These are phyloP conservation scores for Pseudorasbora parva DNA, from an alignment of 2,113 vertebrate genomes.

Conservation along the genomic window DNA sequence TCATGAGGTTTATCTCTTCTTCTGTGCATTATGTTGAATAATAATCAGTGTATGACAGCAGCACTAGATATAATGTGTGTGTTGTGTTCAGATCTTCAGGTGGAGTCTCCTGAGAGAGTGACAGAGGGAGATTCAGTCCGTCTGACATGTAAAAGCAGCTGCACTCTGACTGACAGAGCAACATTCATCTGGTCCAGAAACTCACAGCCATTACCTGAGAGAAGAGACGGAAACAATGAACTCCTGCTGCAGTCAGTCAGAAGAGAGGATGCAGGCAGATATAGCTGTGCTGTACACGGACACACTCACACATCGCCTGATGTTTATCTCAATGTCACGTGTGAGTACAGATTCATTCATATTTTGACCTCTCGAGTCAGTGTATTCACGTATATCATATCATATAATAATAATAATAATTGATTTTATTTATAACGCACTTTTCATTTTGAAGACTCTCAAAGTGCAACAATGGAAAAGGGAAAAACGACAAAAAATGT, in stretches of 20 bases:
- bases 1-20: not conserved
- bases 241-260: constrained; percentile 21
- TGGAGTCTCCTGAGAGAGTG: not conserved
- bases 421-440: too few species aligned
- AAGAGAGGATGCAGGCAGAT: constrained; percentile 33
- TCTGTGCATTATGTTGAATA: not conserved
- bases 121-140: not conserved
- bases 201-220: constrained; percentile 3
- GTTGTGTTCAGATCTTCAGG: too few species aligned
- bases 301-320: not conserved
- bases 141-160: constrained; percentile 14
- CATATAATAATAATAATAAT: too few species aligned
- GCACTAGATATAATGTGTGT: too few species aligned
- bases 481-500: too few species aligned
- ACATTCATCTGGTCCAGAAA: constrained; percentile 16
- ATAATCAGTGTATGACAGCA: too few species aligned
- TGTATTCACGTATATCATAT: too few species aligned
- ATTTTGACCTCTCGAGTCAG: too few species aligned
- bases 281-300: not conserved
- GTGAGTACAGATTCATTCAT: too few species aligned
- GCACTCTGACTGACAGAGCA: not conserved
- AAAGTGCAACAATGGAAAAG: too few species aligned
- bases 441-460: too few species aligned
- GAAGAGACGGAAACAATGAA: not conserved
- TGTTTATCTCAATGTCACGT: not conserved